A percentile compares a stretch with the other conserved stretches of the same genome.
Conservation (phyloP, 2,888 invertebrate genomes). For the Gymnosoma rotundatum region DNA sequence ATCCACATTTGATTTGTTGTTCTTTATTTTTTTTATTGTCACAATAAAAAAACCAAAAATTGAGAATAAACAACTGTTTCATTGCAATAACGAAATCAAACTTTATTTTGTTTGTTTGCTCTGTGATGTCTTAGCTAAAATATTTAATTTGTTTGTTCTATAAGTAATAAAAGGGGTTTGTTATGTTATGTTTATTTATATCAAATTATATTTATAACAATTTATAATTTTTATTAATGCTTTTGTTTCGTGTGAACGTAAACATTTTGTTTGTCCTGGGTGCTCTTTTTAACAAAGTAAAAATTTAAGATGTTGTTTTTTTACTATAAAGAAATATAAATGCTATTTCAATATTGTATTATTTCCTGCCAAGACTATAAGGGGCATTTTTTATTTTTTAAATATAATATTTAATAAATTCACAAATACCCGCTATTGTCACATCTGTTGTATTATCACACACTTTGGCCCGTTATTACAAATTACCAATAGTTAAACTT, state of each 20-base stretch:
- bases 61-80: slow-evolving; percentile 50
- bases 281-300: neutral
- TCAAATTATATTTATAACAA: slow-evolving; percentile 3
- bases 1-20: slow-evolving; percentile 65
- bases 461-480: too few relatives aligned
- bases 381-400: neutral
- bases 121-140: slow-evolving; percentile 39
- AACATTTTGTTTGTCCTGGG: slow-evolving; percentile 26
- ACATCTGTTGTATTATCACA: too few relatives aligned
- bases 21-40: slow-evolving; percentile 48
- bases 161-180: slow-evolving; percentile 13
- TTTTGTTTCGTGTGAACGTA: slow-evolving; percentile 17
- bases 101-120: slow-evolving; percentile 7
- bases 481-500: too few relatives aligned
- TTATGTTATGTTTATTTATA: neutral
- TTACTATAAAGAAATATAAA: neutral
- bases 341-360: neutral
- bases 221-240: neutral
- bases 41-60: slow-evolving; percentile 11
- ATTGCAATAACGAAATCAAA: slow-evolving; percentile 61
- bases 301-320: neutral
- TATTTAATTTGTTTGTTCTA: slow-evolving; percentile 16
- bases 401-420: neutral
- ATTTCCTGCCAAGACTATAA: neutral
- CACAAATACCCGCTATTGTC: too few relatives aligned